Base-by-base conservation (phyloP, 2,888 invertebrate genomes). In the Drosophila nr. medialis region DNA sequence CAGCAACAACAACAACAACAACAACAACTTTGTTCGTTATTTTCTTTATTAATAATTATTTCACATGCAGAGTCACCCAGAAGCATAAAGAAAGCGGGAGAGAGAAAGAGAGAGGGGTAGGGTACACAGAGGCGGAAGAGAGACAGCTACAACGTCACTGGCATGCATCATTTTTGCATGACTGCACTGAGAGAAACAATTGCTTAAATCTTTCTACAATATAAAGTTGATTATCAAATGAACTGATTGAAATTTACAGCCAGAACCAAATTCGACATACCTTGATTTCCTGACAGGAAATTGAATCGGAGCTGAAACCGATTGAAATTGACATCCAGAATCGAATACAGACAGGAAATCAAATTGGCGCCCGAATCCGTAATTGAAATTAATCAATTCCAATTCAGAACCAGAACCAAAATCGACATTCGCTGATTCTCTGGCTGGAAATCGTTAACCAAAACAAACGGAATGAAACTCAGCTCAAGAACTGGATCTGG, bases 1-100 rank as follows among this genome's bases (percentile, higher is more conserved):
- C 51, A 62, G 21, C 49, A 58, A n/a, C 59, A 60, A n/a, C 61
- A 58, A 59, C 60, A 65, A 1, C 30, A 51, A 63, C 54, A 59
- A 56, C 72, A 83, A 56, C 65, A 65, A 74, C 73, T 73, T 80
- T 63, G 61, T 77, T 77, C 58, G 55, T 89, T 85, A 71, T 85
- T 80, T 90, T 90, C 90, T 75, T 88, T 84, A 84, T 73, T 81
- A 81, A 84, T 90, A 90, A 85, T 85, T 73, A 85, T 90, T 83
- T 89, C 68, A 59, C 81, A 83, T 72, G 70, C 90, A 75, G 70
- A 64, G 61, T 53, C 50, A 53, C 64, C 51, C 45, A 63, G 45
- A 62, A 27, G 63, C 45, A 45, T 45, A 45, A 8, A 51, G 64
- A 59, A 40, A 64, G 36, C 48, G 59, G 21, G 60, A 62, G 29